Evolutionary conservation across 2,797 vertebrate genomes (phyloP).

Genomic region (Phataginus tricuspis): DNA sequence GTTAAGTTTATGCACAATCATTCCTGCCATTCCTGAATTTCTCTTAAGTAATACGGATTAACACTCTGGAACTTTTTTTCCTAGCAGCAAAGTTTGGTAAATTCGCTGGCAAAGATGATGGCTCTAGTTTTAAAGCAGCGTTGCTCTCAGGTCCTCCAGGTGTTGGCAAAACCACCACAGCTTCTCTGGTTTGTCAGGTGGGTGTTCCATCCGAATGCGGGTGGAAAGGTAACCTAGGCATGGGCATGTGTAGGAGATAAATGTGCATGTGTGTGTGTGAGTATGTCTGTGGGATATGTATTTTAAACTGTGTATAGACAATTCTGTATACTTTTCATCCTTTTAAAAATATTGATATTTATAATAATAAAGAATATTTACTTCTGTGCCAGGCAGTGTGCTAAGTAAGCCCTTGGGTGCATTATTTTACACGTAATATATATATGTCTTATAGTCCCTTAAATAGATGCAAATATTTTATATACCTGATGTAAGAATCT

Average conservation of each 20-base stretch:
- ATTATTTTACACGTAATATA: background rate
- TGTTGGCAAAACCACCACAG: constrained; percentile 99
- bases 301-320: background rate
- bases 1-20: background rate
- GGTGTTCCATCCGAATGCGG: constrained; percentile 55
- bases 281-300: background rate
- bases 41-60: background rate
- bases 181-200: constrained; percentile 96
- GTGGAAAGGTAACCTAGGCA: background rate
- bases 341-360: background rate
- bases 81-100: constrained; percentile 87
- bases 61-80: constrained; percentile 44
- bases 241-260: rapidly evolving
- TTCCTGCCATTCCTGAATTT: background rate
- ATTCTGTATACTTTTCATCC: background rate
- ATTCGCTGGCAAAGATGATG: constrained; percentile 92
- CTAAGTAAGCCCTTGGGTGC: background rate
- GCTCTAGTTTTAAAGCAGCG: constrained; percentile 93
- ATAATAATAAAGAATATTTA: background rate
- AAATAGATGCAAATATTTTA: background rate
- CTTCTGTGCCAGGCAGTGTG: background rate
- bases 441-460: background rate
- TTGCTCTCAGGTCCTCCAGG: constrained; percentile 97
- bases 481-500: background rate
- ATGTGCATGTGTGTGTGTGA: rapidly evolving